A percentile compares a stretch with the other conserved stretches of the same genome.
Evolutionary conservation across 2,113 vertebrate genomes (phyloP).

Genomic region (Tursiops truncatus): DNA sequence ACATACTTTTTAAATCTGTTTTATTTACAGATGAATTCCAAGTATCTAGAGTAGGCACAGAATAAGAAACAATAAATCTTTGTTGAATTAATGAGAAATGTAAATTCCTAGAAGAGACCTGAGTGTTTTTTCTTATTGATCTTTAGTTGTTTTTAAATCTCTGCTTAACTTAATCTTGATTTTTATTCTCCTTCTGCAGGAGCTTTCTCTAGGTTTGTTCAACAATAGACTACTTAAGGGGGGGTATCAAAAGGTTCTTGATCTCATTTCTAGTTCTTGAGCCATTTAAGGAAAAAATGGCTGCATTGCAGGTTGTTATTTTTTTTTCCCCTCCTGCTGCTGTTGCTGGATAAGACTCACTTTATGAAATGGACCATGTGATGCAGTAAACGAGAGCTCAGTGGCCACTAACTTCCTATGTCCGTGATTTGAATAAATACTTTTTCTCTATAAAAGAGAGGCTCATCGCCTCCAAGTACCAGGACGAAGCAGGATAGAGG

Average conservation of each 20-base stretch:
- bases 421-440: neutral
- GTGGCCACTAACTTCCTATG: neutral
- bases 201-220: neutral
- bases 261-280: neutral
- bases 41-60: neutral
- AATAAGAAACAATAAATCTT: neutral
- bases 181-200: neutral
- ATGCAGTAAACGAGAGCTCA: neutral
- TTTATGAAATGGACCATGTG: neutral
- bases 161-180: neutral
- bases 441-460: neutral
- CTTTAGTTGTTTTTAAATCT: neutral
- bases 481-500: neutral
- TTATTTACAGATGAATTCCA: neutral
- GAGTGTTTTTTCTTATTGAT: neutral
- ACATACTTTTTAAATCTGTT: neutral
- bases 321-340: too few species aligned
- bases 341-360: neutral
- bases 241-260: neutral
- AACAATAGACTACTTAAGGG: neutral
- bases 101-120: neutral
- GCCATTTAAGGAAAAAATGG: neutral
- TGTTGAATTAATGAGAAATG: constrained; percentile 22
- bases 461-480: rapidly evolving
- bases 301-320: neutral